Percentiles rank a stretch among this genome's conserved stretches.
phyloP scores from a whole-genome alignment of 2,113 vertebrate genomes.

The Camelus bactrianus region DNA sequence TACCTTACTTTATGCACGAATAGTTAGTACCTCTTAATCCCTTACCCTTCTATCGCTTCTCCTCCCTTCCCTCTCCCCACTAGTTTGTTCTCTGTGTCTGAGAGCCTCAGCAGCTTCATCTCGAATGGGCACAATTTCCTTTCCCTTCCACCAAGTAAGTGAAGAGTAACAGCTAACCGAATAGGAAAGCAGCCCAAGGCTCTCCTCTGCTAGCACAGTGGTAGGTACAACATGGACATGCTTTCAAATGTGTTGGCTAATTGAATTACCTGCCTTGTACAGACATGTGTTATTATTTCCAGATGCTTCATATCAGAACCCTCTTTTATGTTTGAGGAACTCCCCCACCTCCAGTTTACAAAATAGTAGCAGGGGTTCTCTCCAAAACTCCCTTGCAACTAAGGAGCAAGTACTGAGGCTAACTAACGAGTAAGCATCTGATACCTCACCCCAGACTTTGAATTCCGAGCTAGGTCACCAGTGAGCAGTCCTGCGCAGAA shows the following conservation, averaged over 20 bases:
- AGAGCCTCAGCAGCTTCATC: neutral
- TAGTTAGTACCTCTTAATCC: too few species aligned
- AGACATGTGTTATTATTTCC: neutral
- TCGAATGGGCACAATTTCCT: neutral
- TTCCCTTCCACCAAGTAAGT: neutral
- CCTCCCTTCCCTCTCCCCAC: too few species aligned
- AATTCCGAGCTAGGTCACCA: neutral
- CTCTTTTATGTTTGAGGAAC: neutral
- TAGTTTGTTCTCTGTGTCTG: too few species aligned
- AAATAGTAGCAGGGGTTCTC: neutral
- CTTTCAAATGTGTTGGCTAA: neutral
- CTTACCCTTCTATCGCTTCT: too few species aligned
- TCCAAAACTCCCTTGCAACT: neutral
- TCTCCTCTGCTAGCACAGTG: neutral
- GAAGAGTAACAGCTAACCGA: neutral
- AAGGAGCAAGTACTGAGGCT: neutral
- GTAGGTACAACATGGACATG: neutral
- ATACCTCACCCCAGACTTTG: neutral
- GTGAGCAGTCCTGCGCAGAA: neutral
- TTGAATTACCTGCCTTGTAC: neutral
- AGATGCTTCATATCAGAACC: neutral
- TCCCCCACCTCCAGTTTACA: neutral
- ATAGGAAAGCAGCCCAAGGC: neutral
- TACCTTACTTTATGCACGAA: too few species aligned
- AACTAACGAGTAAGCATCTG: neutral